phyloP scores from a whole-genome alignment of 1,140 invertebrate genomes.

The Drosophila santomea region DNA sequence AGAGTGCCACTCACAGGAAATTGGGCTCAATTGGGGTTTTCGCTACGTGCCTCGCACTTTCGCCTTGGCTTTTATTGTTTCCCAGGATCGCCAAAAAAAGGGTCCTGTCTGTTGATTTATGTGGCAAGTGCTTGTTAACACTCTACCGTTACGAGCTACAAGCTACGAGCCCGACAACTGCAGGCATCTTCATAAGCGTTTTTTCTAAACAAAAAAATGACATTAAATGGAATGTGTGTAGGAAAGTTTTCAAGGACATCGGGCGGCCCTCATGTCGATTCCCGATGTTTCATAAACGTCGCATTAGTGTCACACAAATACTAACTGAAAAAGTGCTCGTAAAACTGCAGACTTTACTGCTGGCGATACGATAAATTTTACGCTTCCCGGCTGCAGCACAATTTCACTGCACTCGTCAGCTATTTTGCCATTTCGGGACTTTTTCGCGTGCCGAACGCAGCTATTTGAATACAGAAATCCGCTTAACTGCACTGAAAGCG shows the following conservation, averaged over 20 bases:
- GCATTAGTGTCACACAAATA: slow-evolving; percentile 70
- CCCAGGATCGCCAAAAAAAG: slow-evolving; percentile 30
- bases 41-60: slow-evolving; percentile 55
- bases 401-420: slow-evolving; percentile 73
- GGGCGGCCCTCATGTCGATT: slow-evolving; percentile 34
- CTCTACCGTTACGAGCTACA: slow-evolving; percentile 26
- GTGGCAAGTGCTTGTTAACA: slow-evolving; percentile 63
- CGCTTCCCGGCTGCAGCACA: slow-evolving; percentile 31
- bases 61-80: slow-evolving; percentile 34
- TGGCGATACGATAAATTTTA: slow-evolving; percentile 46
- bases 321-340: slow-evolving; percentile 62
- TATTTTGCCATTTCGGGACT: slow-evolving; percentile 31
- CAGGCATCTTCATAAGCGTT: slow-evolving; percentile 51
- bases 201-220: slow-evolving; percentile 11
- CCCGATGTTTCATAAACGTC: slow-evolving; percentile 75
- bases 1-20: slow-evolving; percentile 54
- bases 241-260: slow-evolving; percentile 23
- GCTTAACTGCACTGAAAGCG: slow-evolving; percentile 55
- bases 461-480: slow-evolving; percentile 77
- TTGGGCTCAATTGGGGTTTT: slow-evolving; percentile 62
- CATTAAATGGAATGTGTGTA: not conserved
- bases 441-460: slow-evolving; percentile 22
- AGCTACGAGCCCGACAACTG: slow-evolving; percentile 51
- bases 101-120: slow-evolving; percentile 61
- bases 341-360: slow-evolving; percentile 76